Conservation (phyloP, 2,113 vertebrate genomes). For the Myodes glareolus region DNA sequence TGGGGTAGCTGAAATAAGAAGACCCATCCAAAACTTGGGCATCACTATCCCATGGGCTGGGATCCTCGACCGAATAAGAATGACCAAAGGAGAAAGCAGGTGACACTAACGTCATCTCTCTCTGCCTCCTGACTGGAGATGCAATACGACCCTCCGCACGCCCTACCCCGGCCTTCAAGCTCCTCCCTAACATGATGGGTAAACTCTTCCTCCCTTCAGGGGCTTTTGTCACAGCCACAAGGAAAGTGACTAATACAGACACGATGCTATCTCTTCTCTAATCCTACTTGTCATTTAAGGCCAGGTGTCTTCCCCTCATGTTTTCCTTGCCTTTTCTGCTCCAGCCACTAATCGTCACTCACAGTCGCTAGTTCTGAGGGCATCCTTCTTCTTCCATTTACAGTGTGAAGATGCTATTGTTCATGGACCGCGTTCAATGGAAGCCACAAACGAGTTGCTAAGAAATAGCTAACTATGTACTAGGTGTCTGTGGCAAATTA, state of each 20-base stretch:
- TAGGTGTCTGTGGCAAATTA: neutral
- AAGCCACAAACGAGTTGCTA: neutral
- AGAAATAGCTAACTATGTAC: neutral
- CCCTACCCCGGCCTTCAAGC: too few relatives aligned
- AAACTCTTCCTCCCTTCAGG: neutral
- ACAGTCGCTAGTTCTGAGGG: neutral
- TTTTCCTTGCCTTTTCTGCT: neutral
- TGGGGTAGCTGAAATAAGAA: neutral
- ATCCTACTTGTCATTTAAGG: neutral
- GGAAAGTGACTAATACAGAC: neutral
- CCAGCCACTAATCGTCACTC: neutral
- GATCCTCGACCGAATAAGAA: neutral
- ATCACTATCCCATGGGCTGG: neutral
- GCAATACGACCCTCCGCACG: neutral
- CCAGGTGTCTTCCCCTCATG: neutral
- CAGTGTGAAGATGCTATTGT: neutral
- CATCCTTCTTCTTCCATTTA: neutral
- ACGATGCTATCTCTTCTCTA: neutral
- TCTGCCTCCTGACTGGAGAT: neutral
- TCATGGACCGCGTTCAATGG: neutral
- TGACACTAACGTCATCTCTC: neutral
- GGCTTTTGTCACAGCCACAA: neutral
- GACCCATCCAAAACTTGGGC: neutral
- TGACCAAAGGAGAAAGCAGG: neutral
- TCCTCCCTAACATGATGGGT: neutral